phyloP scores from a whole-genome alignment of 2,888 invertebrate species.

The Pogonocherus hispidulus region DNA sequence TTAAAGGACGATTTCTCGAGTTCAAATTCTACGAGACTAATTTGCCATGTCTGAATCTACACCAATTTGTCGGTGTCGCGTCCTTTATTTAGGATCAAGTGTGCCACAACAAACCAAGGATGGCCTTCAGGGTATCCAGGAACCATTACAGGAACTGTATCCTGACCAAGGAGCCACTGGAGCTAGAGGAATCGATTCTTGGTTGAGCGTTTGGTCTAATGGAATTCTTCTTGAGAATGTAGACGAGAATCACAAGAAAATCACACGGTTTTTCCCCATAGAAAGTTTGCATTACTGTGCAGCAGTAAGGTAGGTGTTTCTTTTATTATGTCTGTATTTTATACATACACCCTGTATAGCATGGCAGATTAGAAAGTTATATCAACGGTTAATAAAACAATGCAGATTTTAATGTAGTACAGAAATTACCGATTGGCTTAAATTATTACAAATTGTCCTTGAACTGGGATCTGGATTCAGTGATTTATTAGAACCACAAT shows the following conservation, averaged over 20 bases:
- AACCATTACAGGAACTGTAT: slow-evolving; percentile 95
- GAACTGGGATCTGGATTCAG: not conserved
- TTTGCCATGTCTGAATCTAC: slow-evolving; percentile 80
- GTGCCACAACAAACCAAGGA: slow-evolving; percentile 98
- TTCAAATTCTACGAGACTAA: not conserved
- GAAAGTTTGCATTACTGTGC: slow-evolving; percentile 96
- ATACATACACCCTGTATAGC: not conserved
- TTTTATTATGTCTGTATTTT: not conserved
- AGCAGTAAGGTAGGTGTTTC: slow-evolving; percentile 84
- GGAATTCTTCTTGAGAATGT: slow-evolving; percentile 96
- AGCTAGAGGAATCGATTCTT: slow-evolving; percentile 93
- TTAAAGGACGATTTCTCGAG: not conserved
- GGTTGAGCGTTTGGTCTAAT: slow-evolving; percentile 97
- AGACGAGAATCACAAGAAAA: slow-evolving; percentile 94
- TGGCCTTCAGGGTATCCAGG: slow-evolving; percentile 96
- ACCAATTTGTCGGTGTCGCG: slow-evolving; percentile 96
- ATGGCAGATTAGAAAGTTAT: not conserved
- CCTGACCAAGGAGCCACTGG: slow-evolving; percentile 93
- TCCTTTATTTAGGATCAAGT: slow-evolving; percentile 95
- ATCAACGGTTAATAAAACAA: not conserved
- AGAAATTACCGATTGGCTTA: no score
- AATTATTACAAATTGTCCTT: not conserved
- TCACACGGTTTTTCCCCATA: slow-evolving; percentile 96
- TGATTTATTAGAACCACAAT: not conserved
- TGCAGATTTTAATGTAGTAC: no score